Evolutionary conservation across 2,113 vertebrate genomes (phyloP).

Genomic region (Benitochromis conjunctus): DNA sequence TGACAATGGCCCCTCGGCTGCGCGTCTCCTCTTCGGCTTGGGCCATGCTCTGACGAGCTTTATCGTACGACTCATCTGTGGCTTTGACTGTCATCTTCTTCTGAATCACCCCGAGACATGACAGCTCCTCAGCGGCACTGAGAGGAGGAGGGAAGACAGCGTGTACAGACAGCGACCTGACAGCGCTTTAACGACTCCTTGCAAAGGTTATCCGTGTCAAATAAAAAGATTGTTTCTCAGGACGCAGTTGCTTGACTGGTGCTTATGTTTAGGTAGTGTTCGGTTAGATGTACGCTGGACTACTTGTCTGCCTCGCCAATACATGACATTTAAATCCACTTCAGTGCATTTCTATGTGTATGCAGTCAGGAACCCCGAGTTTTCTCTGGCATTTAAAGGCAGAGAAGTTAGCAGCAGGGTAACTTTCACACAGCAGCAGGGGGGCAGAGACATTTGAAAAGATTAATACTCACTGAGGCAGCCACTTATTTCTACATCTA

Average conservation of each 20-base stretch:
- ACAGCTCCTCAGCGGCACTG: conserved; percentile 81
- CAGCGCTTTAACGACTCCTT: not conserved
- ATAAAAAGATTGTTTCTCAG: not conserved
- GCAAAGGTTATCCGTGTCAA: not conserved
- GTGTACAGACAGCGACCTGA: not conserved
- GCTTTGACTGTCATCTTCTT: conserved; percentile 92
- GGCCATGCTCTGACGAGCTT: conserved; percentile 88
- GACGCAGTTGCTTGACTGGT: not conserved
- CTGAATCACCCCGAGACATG: conserved; percentile 89
- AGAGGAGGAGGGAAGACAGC: not conserved
- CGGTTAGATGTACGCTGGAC: not conserved
- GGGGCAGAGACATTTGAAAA: not conserved
- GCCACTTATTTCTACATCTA: not conserved
- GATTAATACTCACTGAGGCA: not conserved
- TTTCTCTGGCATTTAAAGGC: conserved; percentile 8
- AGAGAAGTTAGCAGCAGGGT: not conserved
- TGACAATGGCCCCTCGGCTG: conserved; percentile 86
- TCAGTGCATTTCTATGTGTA: not conserved
- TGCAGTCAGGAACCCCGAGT: not conserved
- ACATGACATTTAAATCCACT: not conserved
- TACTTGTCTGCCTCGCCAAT: not conserved
- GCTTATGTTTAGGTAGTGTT: not conserved
- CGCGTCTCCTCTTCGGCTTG: conserved; percentile 89
- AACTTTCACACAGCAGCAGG: not conserved
- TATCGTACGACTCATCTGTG: conserved; percentile 92